Percentiles rank a stretch among this genome's conserved stretches.
These are phyloP conservation scores for Phenganax subtilis DNA, from an alignment of 92 coral and sea anemone species.

Conservation along the genomic window DNA sequence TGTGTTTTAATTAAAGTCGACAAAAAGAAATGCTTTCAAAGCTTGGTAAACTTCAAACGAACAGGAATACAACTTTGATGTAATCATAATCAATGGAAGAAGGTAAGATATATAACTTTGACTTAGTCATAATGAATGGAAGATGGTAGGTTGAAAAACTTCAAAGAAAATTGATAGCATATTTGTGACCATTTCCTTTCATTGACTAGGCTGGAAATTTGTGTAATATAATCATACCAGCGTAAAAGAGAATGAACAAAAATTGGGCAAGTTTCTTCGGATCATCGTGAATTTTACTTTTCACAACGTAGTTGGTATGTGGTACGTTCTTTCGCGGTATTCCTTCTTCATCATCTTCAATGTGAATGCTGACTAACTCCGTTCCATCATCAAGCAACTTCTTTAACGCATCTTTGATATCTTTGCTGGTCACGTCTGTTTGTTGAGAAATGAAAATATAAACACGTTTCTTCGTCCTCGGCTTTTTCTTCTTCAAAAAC, in stretches of 20 bases:
- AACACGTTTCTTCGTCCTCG: constrained; percentile 2
- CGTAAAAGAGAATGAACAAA: not conserved
- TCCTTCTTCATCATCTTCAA: not conserved
- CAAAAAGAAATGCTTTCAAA: no score
- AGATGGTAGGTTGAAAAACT: no score
- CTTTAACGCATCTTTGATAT: not conserved
- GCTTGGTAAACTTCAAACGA: no score
- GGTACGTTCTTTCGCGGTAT: not conserved
- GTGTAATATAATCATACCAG: not conserved
- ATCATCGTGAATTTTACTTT: constrained; percentile 10
- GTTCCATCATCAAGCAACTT: constrained; percentile 2
- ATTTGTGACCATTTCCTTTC: no score
- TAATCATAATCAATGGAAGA: no score
- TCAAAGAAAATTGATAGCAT: no score
- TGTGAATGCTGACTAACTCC: constrained; percentile 12
- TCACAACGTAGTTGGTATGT: constrained; percentile 16
- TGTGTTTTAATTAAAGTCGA: no score
- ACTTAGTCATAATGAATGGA: no score
- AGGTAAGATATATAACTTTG: no score
- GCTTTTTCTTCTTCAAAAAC: constrained; percentile 8
- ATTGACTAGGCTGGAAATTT: no score
- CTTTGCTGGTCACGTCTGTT: constrained; percentile 11
- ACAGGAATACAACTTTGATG: no score
- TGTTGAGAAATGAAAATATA: constrained; percentile 16
- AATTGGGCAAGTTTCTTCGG: constrained; percentile 17